Base-by-base conservation (phyloP, 2,888 invertebrate genomes). In the Parascotia fuliginaria region DNA sequence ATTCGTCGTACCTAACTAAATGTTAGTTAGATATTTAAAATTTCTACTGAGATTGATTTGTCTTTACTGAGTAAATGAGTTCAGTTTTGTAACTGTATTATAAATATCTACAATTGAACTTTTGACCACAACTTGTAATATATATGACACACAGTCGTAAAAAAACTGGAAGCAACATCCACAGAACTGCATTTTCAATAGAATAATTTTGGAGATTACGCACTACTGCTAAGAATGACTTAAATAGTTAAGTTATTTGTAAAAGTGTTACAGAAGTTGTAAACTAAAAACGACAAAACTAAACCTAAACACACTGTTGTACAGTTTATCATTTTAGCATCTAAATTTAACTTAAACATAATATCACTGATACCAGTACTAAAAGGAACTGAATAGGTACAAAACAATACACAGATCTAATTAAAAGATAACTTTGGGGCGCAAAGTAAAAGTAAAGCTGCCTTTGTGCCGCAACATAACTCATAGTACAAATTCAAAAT, bases 281-380 rank as follows among this genome's bases (percentile, higher is more conserved):
- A 59, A 65, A 60, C 49, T 40, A 55, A 28, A 32, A 55, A 65
- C 55, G 54, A 55, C 59, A 9, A 60, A 34, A 36, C 40, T 60
- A 48, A 54, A 65, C 73, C 66, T 73, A 74, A 57, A 58, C 47
- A 48, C 62, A 65, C 62, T 68, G 61, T 71, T 65, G 65, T 50
- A 55, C 67, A 65, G 67, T 68, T 78, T 72, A 69, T 72, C 76
- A 79, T 67, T 70, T 45, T 45, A 66, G 49, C 62, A 81, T 84
- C 83, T 86, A 88, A 88, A 77, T 60, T 83, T 45, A 33, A 67
- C 65, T 66, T 68, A 66, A 68, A 32, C 42, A 62, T 80, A 90
- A 78, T 89, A 89, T 90, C 89, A 89, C 89, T 89, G 81, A 77
- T 80, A 82, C 83, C 84, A 85, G 83, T 82, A 83, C 69, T 77